phyloP scores from a whole-genome alignment of 2,113 vertebrate genomes.

The Phalacrocorax pelagicus region DNA sequence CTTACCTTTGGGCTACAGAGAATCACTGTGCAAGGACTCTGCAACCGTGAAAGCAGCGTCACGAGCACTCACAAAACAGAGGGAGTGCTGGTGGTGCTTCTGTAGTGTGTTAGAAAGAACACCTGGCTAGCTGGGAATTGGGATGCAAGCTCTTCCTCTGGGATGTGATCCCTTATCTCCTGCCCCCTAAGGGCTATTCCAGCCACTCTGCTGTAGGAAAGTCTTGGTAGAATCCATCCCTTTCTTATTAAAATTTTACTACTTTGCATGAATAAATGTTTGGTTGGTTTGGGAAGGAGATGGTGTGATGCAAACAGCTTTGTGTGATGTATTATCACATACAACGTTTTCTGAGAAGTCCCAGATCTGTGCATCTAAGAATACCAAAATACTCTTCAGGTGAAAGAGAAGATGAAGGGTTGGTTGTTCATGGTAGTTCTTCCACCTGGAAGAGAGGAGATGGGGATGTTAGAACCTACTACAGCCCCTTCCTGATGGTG shows the following conservation, averaged over 20 bases:
- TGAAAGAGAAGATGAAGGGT: background rate
- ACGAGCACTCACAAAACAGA: background rate
- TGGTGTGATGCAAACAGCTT: background rate
- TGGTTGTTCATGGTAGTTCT: background rate
- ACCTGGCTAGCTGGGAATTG: background rate
- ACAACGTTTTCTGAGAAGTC: background rate
- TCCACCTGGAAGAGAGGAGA: background rate
- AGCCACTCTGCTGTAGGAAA: background rate
- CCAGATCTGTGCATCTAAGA: background rate
- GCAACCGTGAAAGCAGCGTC: background rate
- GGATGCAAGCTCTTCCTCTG: background rate
- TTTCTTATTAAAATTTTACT: background rate
- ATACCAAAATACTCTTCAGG: background rate
- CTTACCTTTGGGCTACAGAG: background rate
- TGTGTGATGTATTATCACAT: background rate
- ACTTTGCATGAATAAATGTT: background rate
- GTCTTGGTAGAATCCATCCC: background rate
- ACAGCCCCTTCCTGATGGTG: accelerated
- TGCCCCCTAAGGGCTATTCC: background rate
- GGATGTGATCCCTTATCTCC: background rate
- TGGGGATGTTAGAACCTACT: background rate
- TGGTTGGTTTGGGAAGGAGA: background rate
- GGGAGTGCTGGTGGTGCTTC: background rate
- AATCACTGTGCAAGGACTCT: background rate
- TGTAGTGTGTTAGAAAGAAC: background rate